Base-by-base conservation (phyloP, 2,888 invertebrate species). In the Epinotia demarniana region DNA sequence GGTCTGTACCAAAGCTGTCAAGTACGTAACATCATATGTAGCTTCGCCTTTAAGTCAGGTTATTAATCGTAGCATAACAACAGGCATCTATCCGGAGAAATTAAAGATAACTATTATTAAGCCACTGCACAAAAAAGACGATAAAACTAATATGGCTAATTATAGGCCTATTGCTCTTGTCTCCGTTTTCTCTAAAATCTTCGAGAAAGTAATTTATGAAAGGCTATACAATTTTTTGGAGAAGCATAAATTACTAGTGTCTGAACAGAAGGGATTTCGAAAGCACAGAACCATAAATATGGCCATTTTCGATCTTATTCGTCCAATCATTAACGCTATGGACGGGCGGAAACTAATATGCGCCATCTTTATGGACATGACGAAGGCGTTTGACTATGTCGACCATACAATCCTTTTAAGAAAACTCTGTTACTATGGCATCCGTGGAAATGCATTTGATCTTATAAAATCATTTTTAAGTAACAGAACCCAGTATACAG, bases 241-340 rank as follows among this genome's bases (percentile, higher is more conserved):
- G n/a, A 55, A 55, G 16, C 18, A 55, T 18, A 18, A 0, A 55
- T 18, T 55, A 18, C 18, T 55, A 18, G 55, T 55, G 9, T 55
- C 55, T 18, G 55, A 55, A 6, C n/a, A 55, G 6, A 55, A 55
- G n/a, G 55, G n/a, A 23, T 55, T 55, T 55, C 55, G 55, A 5
- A 55, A 55, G 9, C 53, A 55, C n/a, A 55, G n/a, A n/a, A 55
- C 53, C 53, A 55, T 55, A 2, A 55, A 55, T 55, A 55, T 55
- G 55, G 55, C 55, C n/a, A 8, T 55, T n/a, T 55, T 55, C 16
- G 16, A 55, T n/a, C 16, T 18, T 16, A 8, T 55, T 4, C 55
- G 16, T 5, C 55, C 55, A 3, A 55, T 55, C 0, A 55, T 55
- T 0, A 6, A 16, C 4, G 16, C 13, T 8, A 8, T n/a, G n/a